Evolutionary conservation across 1,140 invertebrate species (phyloP).

Genomic region (Musca vetustissima): DNA sequence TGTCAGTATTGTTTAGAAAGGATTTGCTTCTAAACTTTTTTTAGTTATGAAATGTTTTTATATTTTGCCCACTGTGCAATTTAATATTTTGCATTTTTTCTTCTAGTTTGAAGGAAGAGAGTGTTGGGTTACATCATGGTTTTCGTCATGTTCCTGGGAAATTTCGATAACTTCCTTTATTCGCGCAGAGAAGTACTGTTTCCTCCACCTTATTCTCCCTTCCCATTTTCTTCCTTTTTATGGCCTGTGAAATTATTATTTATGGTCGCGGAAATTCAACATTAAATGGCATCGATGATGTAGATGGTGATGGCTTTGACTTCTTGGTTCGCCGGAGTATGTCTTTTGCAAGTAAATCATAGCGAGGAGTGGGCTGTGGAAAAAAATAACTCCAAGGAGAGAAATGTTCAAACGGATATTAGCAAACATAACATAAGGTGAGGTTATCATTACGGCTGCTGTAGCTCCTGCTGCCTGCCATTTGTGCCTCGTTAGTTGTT

Average conservation of each 20-base stretch:
- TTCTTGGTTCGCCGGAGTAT: background rate
- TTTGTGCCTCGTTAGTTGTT: background rate
- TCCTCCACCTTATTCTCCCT: too few species aligned
- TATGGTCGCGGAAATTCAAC: conserved; percentile 39
- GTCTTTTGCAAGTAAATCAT: background rate
- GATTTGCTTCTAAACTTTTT: too few species aligned
- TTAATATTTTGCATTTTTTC: too few species aligned
- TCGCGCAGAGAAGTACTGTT: background rate
- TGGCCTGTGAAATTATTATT: conserved; percentile 56
- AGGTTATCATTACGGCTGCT: conserved; percentile 6
- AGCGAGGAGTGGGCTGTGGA: too few species aligned
- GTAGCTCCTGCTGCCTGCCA: too few species aligned
- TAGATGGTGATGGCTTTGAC: conserved; percentile 24
- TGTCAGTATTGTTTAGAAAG: too few species aligned
- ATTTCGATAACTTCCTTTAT: conserved; percentile 15
- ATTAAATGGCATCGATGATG: conserved; percentile 17
- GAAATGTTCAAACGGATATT: conserved; percentile 41
- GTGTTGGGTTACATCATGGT: too few species aligned
- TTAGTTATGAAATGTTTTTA: too few species aligned
- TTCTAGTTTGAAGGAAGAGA: too few species aligned
- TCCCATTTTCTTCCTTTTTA: conserved; percentile 39
- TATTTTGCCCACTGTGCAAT: too few species aligned
- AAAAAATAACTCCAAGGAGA: background rate
- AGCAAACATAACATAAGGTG: conserved; percentile 53
- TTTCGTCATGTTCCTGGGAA: background rate